Conservation (phyloP, 2,113 vertebrate genomes). For the Bucco capensis region DNA sequence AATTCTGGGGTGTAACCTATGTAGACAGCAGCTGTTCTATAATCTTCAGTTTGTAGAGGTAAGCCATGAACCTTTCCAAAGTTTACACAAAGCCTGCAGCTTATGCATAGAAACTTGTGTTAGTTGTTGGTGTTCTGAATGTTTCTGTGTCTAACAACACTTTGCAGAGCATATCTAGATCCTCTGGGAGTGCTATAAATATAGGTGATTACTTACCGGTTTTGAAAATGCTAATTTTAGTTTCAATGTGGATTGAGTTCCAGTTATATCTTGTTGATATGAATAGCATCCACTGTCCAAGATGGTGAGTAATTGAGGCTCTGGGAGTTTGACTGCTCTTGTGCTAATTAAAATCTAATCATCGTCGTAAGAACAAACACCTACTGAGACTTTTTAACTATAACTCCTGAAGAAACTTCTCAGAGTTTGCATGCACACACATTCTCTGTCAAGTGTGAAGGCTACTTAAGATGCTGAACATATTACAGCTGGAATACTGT, state of each 20-base stretch:
- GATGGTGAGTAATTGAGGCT: slow-evolving; percentile 5
- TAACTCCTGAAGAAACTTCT: slow-evolving; percentile 20
- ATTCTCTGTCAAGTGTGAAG: neutral
- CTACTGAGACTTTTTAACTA: slow-evolving; percentile 20
- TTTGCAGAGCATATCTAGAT: neutral
- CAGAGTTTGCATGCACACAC: neutral
- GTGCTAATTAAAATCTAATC: slow-evolving; percentile 61
- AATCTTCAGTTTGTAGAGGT: neutral
- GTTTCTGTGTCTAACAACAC: neutral
- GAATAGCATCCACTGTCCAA: slow-evolving; percentile 25
- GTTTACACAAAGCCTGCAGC: neutral
- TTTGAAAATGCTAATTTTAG: slow-evolving; percentile 28
- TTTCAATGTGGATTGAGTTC: neutral
- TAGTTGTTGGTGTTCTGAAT: neutral
- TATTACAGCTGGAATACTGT: neutral
- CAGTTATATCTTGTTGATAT: slow-evolving; percentile 11
- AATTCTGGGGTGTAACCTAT: neutral
- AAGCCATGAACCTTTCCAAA: neutral
- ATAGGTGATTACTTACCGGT: neutral
- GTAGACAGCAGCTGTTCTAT: neutral
- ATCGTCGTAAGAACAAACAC: slow-evolving; percentile 37
- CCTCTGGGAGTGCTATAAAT: neutral
- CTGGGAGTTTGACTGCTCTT: slow-evolving; percentile 31
- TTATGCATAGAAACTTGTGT: neutral
- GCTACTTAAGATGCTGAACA: slow-evolving; percentile 15